phyloP scores from a whole-genome alignment of 2,888 invertebrate species.

The Mesorhabditis spiculigera region DNA sequence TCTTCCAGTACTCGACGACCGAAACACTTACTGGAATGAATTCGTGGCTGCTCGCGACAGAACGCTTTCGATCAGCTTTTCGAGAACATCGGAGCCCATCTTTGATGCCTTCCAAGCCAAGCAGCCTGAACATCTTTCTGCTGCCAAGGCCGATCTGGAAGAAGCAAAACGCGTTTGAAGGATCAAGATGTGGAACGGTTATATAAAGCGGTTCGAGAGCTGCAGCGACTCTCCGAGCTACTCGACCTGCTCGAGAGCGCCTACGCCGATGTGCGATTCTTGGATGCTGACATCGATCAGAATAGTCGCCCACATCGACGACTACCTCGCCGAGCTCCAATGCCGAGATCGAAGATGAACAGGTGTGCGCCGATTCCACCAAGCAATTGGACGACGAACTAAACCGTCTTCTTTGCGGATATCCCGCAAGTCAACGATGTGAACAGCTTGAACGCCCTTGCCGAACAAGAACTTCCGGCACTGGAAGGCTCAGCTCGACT shows the following conservation, averaged over 20 bases:
- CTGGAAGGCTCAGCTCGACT: slow-evolving; percentile 28
- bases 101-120: slow-evolving; percentile 23
- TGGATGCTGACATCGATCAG: slow-evolving; percentile 44
- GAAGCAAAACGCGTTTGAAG: too few relatives aligned
- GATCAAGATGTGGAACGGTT: too few relatives aligned
- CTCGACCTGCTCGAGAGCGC: too few relatives aligned
- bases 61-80: slow-evolving; percentile 32
- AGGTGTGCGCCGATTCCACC: slow-evolving; percentile 30
- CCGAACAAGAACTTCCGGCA: slow-evolving; percentile 20
- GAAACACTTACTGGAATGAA: slow-evolving; percentile 27
- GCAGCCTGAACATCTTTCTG: slow-evolving; percentile 17
- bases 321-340: slow-evolving; percentile 26
- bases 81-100: slow-evolving; percentile 24
- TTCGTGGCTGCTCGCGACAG: slow-evolving; percentile 37
- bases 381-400: slow-evolving; percentile 30
- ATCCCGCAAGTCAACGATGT: too few relatives aligned
- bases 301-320: slow-evolving; percentile 36
- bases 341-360: slow-evolving; percentile 31
- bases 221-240: too few relatives aligned
- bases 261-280: slow-evolving; percentile 46
- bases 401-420: slow-evolving; percentile 14
- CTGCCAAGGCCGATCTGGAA: slow-evolving; percentile 22
- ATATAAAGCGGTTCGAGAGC: too few relatives aligned
- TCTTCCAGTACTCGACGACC: slow-evolving; percentile 29
- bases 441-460: slow-evolving; percentile 9